phyloP scores from a whole-genome alignment of 2,888 invertebrate genomes.

The Cephus rjabovi region DNA sequence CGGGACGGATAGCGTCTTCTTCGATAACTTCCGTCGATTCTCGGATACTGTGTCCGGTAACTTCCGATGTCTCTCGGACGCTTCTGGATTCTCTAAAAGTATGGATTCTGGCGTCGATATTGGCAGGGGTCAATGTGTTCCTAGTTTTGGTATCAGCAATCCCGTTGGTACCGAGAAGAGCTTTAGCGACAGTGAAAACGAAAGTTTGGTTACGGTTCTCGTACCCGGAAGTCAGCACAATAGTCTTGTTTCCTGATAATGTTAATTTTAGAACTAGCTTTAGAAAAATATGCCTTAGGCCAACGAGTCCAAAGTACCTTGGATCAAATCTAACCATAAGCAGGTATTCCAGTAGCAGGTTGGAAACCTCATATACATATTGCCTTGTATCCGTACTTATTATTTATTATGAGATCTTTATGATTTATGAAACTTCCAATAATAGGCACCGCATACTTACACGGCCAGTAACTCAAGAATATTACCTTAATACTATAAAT shows the following conservation, averaged over 20 bases:
- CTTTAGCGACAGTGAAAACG: slow-evolving; percentile 67
- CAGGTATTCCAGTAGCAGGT: background rate
- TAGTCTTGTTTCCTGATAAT: slow-evolving; percentile 2
- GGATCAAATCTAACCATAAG: background rate
- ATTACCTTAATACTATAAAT: background rate
- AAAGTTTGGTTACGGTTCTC: slow-evolving; percentile 68
- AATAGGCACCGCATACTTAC: background rate
- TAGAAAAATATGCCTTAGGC: background rate
- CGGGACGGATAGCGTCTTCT: slow-evolving; percentile 88
- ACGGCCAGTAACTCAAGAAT: background rate
- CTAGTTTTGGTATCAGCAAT: slow-evolving; percentile 29
- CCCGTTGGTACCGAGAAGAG: slow-evolving; percentile 44
- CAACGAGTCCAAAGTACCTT: background rate
- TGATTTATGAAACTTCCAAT: slow-evolving; percentile 11
- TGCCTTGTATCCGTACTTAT: background rate
- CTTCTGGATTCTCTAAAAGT: slow-evolving; percentile 48
- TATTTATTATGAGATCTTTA: background rate
- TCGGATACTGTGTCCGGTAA: slow-evolving; percentile 73
- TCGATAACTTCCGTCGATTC: slow-evolving; percentile 77
- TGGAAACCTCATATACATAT: background rate
- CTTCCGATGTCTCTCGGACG: slow-evolving; percentile 69
- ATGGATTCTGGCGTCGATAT: slow-evolving; percentile 53
- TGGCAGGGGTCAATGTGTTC: slow-evolving; percentile 35
- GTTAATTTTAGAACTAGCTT: slow-evolving; percentile 3
- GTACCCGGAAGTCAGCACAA: slow-evolving; percentile 40